A percentile compares a stretch with the other conserved stretches of the same genome.
These are phyloP conservation scores for Urocitellus parryii DNA, from an alignment of 2,113 vertebrate genomes.

Conservation along the genomic window DNA sequence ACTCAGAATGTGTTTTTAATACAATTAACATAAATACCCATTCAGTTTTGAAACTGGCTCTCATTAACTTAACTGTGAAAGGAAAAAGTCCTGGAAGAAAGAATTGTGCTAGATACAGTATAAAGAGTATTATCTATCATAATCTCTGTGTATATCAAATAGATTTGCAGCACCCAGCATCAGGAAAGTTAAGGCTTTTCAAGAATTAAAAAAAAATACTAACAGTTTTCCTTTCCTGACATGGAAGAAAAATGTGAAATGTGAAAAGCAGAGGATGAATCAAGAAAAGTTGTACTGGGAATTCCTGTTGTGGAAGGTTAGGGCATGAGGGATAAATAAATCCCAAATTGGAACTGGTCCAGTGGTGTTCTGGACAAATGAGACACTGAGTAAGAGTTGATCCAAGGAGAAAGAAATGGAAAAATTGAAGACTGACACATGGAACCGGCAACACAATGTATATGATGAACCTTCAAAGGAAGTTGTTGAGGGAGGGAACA, in stretches of 20 bases:
- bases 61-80: not conserved
- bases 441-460: not conserved
- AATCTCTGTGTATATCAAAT: not conserved
- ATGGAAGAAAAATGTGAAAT: not conserved
- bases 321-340: not conserved
- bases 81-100: not conserved
- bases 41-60: constrained; percentile 8
- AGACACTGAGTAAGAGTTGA: not conserved
- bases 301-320: not conserved
- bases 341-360: not conserved
- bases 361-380: not conserved
- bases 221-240: not conserved
- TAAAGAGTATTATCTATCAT: not conserved
- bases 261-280: not conserved
- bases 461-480: not conserved
- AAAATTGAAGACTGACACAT: fast-evolving
- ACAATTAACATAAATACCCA: constrained; percentile 3
- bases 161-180: not conserved
- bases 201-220: not conserved
- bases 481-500: not conserved
- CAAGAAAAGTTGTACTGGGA: not conserved
- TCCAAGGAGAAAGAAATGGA: not conserved
- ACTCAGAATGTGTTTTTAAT: not conserved
- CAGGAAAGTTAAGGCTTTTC: not conserved
- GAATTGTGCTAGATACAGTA: not conserved